These are phyloP conservation scores for Mycalesis mineus DNA, from an alignment of 2,888 invertebrate species.

Conservation along the genomic window DNA sequence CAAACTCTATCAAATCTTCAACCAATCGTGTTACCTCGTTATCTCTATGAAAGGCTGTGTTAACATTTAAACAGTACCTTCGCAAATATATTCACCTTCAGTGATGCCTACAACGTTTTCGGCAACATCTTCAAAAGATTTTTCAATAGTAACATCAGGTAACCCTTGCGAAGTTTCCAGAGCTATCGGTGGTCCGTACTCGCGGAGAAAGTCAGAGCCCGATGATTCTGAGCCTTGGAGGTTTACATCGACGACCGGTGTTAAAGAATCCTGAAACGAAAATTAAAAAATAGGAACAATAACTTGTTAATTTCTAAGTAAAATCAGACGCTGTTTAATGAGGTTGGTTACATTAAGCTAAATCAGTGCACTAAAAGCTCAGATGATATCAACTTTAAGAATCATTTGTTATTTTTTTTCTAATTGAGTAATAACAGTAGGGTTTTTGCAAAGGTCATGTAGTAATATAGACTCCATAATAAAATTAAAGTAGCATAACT, in stretches of 20 bases:
- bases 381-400: no score
- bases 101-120: constrained; percentile 13
- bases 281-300: background rate
- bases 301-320: background rate
- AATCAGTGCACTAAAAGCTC: no score
- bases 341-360: no score
- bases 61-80: background rate
- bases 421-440: no score
- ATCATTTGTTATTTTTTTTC: no score
- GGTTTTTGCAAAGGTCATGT: no score
- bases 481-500: no score
- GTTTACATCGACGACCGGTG: constrained; percentile 60
- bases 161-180: constrained; percentile 47
- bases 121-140: constrained; percentile 37
- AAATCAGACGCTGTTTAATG: no score
- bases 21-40: no score
- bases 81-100: constrained; percentile 22
- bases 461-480: no score
- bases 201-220: constrained; percentile 67
- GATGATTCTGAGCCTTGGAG: constrained; percentile 62
- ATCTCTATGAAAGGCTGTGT: no score
- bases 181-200: constrained; percentile 70
- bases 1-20: no score
- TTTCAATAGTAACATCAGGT: constrained; percentile 54
- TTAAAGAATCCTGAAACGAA: constrained; percentile 62